These are phyloP conservation scores for Danio rerio DNA, from an alignment of 2,113 vertebrate genomes.

Conservation along the genomic window GRCz12tu NC_133185.1:36278501-36279000, in stretches of 20 bases:
- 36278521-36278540: background rate
- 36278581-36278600: background rate
- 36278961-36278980: conserved; percentile 52
- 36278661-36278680: background rate
- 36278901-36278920: background rate
- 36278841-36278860: conserved; percentile 8
- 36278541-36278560: background rate
- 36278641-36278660: background rate
- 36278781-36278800: conserved; percentile 61
- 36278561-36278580: background rate
- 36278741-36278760: conserved; percentile 67
- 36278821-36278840: conserved; percentile 55
- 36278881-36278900: conserved; percentile 21
- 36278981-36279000: conserved; percentile 52
- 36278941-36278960: conserved; percentile 31
- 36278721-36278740: conserved; percentile 28
- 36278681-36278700: conserved; percentile 11
- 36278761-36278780: conserved; percentile 66
- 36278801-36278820: conserved; percentile 60
- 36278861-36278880: conserved; percentile 18
- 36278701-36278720: conserved; percentile 1
- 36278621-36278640: background rate
- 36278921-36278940: conserved; percentile 23
- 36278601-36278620: background rate
- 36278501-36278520: background rate